Conservation (phyloP, 2,113 vertebrate genomes). For the Egretta garzetta region DNA sequence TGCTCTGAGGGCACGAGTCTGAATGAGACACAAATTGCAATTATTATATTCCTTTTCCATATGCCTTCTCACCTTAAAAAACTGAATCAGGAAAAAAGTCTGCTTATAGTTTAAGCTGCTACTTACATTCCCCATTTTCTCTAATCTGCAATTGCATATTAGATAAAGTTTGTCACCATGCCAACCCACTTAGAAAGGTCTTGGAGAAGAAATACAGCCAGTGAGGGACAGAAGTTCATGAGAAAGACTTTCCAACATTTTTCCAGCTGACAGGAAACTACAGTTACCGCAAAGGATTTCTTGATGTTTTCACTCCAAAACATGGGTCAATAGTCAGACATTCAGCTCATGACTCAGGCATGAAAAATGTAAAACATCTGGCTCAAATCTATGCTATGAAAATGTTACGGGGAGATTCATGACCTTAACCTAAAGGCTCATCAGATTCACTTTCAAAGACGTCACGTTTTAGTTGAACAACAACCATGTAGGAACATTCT, state of each 20-base stretch:
- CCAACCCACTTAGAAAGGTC: background rate
- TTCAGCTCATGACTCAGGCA: conserved; percentile 21
- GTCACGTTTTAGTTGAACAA: background rate
- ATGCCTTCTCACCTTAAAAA: background rate
- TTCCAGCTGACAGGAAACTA: conserved; percentile 54
- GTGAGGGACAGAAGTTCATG: conserved; percentile 15
- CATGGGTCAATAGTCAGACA: background rate
- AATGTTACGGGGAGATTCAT: background rate
- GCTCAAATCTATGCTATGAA: background rate
- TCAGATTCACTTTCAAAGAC: background rate
- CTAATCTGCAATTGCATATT: background rate
- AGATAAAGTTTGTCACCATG: background rate
- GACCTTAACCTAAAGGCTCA: background rate
- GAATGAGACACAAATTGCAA: background rate
- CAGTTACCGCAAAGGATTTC: conserved; percentile 15
- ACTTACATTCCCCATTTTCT: background rate
- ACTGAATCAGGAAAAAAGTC: background rate
- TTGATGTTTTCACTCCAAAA: background rate
- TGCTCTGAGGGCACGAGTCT: background rate
- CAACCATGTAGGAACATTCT: background rate
- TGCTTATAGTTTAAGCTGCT: background rate
- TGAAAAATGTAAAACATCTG: conserved; percentile 56
- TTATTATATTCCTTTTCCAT: background rate
- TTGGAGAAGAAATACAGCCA: conserved; percentile 14
- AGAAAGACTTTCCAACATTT: conserved; percentile 47